Evolutionary conservation across 1,140 invertebrate genomes (phyloP).

Genomic region (Drosophila neocordata): DNA sequence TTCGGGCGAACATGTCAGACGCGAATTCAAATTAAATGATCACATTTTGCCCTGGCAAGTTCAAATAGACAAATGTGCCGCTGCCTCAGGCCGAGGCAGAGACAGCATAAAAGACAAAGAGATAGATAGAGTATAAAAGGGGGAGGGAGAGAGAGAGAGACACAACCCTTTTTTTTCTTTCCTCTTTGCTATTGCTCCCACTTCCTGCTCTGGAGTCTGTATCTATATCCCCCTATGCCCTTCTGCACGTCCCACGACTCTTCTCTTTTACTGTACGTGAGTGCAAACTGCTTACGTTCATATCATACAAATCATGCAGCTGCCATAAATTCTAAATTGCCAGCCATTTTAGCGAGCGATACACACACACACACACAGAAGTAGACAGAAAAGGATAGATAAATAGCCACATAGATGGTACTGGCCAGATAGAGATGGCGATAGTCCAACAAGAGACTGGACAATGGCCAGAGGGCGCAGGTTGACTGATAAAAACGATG

Average conservation of each 20-base stretch:
- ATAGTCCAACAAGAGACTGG: conserved; percentile 21
- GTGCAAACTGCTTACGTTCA: conserved; percentile 77
- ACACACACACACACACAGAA: conserved; percentile 32
- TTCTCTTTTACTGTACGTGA: conserved; percentile 62
- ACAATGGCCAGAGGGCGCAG: conserved; percentile 45
- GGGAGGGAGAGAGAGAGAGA: conserved; percentile 9
- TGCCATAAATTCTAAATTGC: conserved; percentile 82
- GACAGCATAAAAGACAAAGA: conserved; percentile 17
- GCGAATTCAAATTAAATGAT: conserved; percentile 80
- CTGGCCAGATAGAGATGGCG: conserved; percentile 29
- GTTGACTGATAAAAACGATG: conserved; percentile 75
- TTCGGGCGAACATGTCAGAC: conserved; percentile 48
- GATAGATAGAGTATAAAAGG: no score
- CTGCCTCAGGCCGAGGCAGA: conserved; percentile 25
- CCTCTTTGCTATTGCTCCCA: conserved; percentile 2
- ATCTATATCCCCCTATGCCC: not conserved
- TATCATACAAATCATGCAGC: conserved; percentile 81
- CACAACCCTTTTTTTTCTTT: conserved; percentile 42
- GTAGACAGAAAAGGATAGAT: conserved; percentile 9
- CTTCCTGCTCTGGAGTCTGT: conserved; percentile 18
- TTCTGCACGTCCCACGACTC: conserved; percentile 4
- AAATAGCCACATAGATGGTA: conserved; percentile 32
- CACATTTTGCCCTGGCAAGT: conserved; percentile 58
- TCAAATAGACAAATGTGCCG: conserved; percentile 66
- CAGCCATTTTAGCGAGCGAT: conserved; percentile 61